A percentile compares a stretch with the other conserved stretches of the same genome.
These are phyloP conservation scores for Chrysodeixis includens DNA, from an alignment of 2,888 invertebrate genomes.

Conservation along the genomic window DNA sequence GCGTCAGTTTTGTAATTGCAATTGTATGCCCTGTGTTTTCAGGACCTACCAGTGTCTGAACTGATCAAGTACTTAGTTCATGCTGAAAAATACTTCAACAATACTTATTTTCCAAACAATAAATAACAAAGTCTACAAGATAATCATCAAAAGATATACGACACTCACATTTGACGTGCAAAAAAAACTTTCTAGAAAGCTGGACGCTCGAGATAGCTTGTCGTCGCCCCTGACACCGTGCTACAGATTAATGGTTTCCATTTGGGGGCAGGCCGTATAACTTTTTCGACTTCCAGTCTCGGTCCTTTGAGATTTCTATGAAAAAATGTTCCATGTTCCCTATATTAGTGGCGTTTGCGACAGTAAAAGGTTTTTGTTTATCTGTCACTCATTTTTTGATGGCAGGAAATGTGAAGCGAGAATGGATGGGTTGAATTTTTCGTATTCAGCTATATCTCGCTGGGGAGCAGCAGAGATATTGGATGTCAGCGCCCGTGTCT, in stretches of 20 bases:
- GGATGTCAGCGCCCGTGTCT: constrained; percentile 30
- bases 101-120: background rate
- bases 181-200: constrained; percentile 27
- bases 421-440: constrained; percentile 37
- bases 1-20: no score
- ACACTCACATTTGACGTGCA: constrained; percentile 5
- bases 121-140: background rate
- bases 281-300: constrained; percentile 50
- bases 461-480: constrained; percentile 38
- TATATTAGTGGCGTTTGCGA: constrained; percentile 47
- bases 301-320: constrained; percentile 54
- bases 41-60: no score
- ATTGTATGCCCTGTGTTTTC: no score
- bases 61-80: no score
- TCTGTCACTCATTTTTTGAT: constrained; percentile 54
- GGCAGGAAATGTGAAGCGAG: constrained; percentile 24
- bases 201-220: constrained; percentile 57
- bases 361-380: constrained; percentile 60
- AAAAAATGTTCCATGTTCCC: constrained; percentile 38
- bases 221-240: constrained; percentile 57
- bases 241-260: constrained; percentile 61
- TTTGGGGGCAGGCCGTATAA: constrained; percentile 49
- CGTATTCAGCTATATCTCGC: constrained; percentile 25
- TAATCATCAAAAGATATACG: constrained; percentile 6
- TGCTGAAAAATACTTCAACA: no score